Percentiles rank a stretch among this genome's conserved stretches.
Conservation (phyloP, 1,140 invertebrate species). For the Cepaea nemoralis region DNA sequence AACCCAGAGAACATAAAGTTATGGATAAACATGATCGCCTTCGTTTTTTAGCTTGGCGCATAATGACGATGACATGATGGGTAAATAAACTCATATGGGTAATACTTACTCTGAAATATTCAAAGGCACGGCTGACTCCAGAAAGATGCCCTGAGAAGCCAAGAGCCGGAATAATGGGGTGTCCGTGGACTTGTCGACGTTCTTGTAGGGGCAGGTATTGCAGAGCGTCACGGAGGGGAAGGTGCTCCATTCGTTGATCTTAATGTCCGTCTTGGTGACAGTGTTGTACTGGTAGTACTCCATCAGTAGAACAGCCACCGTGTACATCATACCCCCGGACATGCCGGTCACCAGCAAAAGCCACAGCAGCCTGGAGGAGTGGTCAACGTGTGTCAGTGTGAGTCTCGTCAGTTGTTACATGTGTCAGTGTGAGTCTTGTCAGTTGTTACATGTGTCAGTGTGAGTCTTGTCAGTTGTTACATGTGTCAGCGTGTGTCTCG, state of each 20-base stretch:
- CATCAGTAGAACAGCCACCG: not conserved
- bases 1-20: too few species aligned
- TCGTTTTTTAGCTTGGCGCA: too few species aligned
- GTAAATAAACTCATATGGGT: too few species aligned
- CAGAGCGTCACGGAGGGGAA: slow-evolving; percentile 10
- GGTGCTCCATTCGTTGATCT: not conserved
- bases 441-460: too few species aligned
- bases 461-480: too few species aligned
- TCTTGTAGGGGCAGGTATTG: slow-evolving; percentile 14
- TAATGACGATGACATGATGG: too few species aligned
- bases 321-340: not conserved
- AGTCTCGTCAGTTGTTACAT: too few species aligned
- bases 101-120: slow-evolving; percentile 23
- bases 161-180: not conserved
- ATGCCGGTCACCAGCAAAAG: not conserved
- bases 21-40: too few species aligned
- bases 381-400: too few species aligned
- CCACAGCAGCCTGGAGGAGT: not conserved
- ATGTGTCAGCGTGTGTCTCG: too few species aligned
- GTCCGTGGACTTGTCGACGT: not conserved
- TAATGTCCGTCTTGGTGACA: not conserved
- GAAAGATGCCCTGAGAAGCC: not conserved
- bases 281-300: slow-evolving; percentile 24
- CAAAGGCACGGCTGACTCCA: not conserved
- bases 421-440: too few species aligned